Percentiles rank a stretch among this genome's conserved stretches.
Evolutionary conservation across 2,888 invertebrate species (phyloP).

Genomic region (Eubasilissa splendida): DNA sequence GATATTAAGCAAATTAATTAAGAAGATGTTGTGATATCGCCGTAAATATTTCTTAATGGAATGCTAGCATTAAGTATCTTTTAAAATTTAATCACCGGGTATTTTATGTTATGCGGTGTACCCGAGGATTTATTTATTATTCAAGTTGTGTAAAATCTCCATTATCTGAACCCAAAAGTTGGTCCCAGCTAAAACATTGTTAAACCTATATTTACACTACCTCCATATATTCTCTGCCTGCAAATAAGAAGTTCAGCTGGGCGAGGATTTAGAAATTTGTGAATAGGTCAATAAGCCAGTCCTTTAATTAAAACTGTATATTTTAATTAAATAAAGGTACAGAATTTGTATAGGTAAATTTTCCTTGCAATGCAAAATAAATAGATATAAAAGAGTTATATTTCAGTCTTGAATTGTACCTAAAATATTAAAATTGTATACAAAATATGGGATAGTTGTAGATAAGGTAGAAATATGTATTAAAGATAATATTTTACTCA

Average conservation of each 20-base stretch:
- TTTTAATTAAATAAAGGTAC: too few relatives aligned
- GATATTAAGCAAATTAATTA: background rate
- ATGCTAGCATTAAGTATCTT: background rate
- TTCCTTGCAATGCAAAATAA: too few relatives aligned
- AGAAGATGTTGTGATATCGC: background rate
- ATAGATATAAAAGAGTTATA: too few relatives aligned
- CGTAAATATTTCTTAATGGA: constrained; percentile 2
- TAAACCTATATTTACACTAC: constrained; percentile 18
- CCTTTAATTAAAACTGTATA: constrained; percentile 3
- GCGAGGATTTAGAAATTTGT: constrained; percentile 19
- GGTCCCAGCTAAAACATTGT: constrained; percentile 11
- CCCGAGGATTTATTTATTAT: constrained; percentile 27
- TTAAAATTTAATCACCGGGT: too few relatives aligned
- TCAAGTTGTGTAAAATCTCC: constrained; percentile 30
- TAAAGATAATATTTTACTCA: too few relatives aligned
- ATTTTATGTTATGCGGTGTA: too few relatives aligned
- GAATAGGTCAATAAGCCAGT: constrained; percentile 3
- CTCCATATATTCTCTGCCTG: constrained; percentile 10
- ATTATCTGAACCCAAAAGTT: constrained; percentile 35
- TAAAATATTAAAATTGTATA: too few relatives aligned
- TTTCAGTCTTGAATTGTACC: too few relatives aligned
- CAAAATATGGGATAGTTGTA: too few relatives aligned
- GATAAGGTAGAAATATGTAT: too few relatives aligned
- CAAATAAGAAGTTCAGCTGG: background rate
- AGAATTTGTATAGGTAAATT: too few relatives aligned